Evolutionary conservation across 2,797 vertebrate species (phyloP), one percentile per base, ranked within the genome.

Genomic region (Sebastiscus albofasciatus): DNA sequence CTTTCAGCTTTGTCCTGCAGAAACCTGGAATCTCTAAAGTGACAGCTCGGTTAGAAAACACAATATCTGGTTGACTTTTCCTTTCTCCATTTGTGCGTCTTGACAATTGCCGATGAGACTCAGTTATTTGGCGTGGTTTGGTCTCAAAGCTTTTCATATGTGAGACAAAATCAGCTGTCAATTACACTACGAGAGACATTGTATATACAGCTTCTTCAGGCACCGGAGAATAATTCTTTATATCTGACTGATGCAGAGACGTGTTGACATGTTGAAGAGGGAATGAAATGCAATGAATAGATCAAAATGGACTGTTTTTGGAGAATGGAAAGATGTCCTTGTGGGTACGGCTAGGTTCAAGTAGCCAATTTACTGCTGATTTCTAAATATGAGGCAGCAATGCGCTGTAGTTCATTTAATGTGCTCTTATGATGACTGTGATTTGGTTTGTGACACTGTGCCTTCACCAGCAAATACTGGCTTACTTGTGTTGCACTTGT

Each of bases 1-100:
- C 71, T 84, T 84, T 73, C 71, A 70, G 49, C 4, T 8, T 59
- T 78, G 82, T 80, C 72, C 82, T 74, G 60, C 75, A 67, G 72
- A 78, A 79, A 68, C 49, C 52, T 60, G 22, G 62, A 69, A 74
- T 85, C 49, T 72, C 12, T 42, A 8, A 83, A 77, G 74, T 77
- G 82, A 67, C 80, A 78, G 59, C 49, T 71, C 1, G 8, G 73
- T 77, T 31, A 76, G 60, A 80, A 70, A 55, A 33, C 14, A 77
- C 34, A 80, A 60, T 79, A 83, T 69, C n/a, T 46, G 52, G 49
- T 76, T 81, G 66, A 75, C 69, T 79, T 67, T 62, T 70, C 33
- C n/a, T 27, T 81, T 36, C 13, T 14, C 6, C n/a, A 5, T 36
- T 39, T 60, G 54, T 55, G 24, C 62, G 34, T 75, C 84, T 67